Conservation (phyloP, 2,888 invertebrate species). For the Fragum whitleyi region DNA sequence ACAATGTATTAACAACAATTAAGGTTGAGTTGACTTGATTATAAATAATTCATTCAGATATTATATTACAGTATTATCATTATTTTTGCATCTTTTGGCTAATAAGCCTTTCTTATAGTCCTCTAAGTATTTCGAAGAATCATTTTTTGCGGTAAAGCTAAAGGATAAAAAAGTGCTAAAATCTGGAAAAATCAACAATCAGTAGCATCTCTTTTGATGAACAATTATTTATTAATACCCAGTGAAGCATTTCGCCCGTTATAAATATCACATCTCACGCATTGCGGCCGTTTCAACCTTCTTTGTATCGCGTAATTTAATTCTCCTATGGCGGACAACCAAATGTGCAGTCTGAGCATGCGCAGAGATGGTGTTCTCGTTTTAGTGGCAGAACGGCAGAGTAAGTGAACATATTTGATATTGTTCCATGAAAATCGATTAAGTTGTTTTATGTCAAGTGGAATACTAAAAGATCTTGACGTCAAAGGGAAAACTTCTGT, state of each 20-base stretch:
- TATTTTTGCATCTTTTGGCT: no score
- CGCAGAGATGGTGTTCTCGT: slow-evolving; percentile 66
- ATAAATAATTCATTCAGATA: no score
- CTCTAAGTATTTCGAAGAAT: no score
- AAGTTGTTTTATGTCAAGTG: slow-evolving; percentile 46
- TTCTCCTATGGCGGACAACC: slow-evolving; percentile 60
- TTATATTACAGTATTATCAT: no score
- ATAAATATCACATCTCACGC: slow-evolving; percentile 53
- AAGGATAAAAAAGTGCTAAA: slow-evolving; percentile 36
- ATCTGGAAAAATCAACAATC: slow-evolving; percentile 37
- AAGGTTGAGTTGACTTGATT: no score
- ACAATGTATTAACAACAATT: no score
- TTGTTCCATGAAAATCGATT: slow-evolving; percentile 54
- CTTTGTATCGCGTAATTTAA: slow-evolving; percentile 57
- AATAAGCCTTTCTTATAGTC: no score
- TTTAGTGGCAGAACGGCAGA: slow-evolving; percentile 43
- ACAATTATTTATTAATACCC: slow-evolving; percentile 58
- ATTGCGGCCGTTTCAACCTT: slow-evolving; percentile 11
- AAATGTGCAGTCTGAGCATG: slow-evolving; percentile 74
- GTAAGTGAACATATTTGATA: slow-evolving; percentile 45
- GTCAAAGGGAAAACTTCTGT: slow-evolving; percentile 58
- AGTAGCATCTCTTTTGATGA: slow-evolving; percentile 36
- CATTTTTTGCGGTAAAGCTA: no score
- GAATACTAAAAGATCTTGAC: slow-evolving; percentile 51
- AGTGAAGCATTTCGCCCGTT: slow-evolving; percentile 36